Evolutionary conservation across 2,797 vertebrate genomes (phyloP).

Genomic region (Channallabes apus): DNA sequence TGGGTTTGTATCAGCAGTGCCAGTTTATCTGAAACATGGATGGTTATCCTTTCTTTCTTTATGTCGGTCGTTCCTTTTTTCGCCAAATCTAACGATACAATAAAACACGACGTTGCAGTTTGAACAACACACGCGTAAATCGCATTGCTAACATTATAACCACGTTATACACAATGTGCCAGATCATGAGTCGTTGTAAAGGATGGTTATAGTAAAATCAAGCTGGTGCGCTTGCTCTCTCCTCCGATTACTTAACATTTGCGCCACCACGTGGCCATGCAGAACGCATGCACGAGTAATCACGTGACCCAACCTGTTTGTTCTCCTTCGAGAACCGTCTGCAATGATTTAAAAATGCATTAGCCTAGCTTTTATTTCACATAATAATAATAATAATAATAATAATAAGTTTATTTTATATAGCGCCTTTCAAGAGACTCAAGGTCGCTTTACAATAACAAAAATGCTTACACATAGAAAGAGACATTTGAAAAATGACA

Average conservation of each 20-base stretch:
- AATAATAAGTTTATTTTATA: too few species aligned
- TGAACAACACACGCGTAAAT: background rate
- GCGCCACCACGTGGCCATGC: slow-evolving; percentile 28
- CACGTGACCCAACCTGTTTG: background rate
- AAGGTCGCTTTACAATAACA: too few species aligned
- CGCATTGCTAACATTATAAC: background rate
- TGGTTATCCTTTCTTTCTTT: background rate
- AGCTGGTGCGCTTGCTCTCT: too few species aligned
- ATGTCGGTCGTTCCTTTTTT: background rate
- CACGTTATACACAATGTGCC: background rate
- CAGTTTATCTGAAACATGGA: background rate
- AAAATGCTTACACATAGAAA: too few species aligned
- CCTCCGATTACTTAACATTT: slow-evolving; percentile 8
- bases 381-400: too few species aligned
- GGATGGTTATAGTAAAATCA: background rate
- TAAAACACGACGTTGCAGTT: background rate
- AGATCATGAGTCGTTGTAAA: background rate
- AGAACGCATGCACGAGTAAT: background rate
- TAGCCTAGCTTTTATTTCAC: background rate
- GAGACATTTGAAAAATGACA: too few species aligned
- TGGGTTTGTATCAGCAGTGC: background rate
- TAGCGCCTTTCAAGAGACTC: too few species aligned
- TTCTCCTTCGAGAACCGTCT: background rate
- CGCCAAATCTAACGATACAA: background rate
- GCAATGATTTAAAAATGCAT: too few species aligned